These are phyloP conservation scores for Zaprionus bogoriensis DNA, from an alignment of 2,888 invertebrate genomes.

Conservation along the genomic window DNA sequence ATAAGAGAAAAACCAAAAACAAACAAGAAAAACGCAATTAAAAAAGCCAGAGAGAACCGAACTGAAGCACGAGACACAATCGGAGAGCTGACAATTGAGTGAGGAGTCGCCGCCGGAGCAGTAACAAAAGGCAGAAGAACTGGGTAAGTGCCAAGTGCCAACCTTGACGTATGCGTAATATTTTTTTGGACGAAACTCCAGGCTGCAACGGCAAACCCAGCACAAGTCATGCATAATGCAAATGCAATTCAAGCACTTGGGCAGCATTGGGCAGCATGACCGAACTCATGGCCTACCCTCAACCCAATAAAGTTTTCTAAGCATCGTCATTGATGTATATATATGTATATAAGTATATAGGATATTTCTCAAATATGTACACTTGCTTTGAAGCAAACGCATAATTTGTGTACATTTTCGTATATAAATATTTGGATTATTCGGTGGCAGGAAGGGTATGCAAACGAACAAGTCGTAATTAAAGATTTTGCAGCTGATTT, in stretches of 20 bases:
- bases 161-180: conserved; percentile 32
- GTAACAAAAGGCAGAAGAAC: conserved; percentile 1
- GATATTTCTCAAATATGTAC: conserved; percentile 7
- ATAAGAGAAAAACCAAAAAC: neutral
- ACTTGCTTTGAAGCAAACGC: neutral
- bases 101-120: too few relatives aligned
- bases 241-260: conserved; percentile 58
- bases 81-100: conserved; percentile 8
- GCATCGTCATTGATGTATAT: too few relatives aligned
- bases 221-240: conserved; percentile 63
- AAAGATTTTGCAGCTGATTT: neutral
- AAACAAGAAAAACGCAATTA: conserved; percentile 11
- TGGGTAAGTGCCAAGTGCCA: conserved; percentile 36
- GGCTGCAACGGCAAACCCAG: neutral
- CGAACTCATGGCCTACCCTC: too few relatives aligned
- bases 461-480: neutral
- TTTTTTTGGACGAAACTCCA: neutral
- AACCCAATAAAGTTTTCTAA: too few relatives aligned
- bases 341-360: too few relatives aligned
- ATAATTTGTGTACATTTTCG: conserved; percentile 1
- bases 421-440: conserved; percentile 10
- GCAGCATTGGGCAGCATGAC: too few relatives aligned
- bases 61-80: conserved; percentile 6
- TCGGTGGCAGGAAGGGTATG: neutral
- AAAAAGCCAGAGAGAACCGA: conserved; percentile 10